phyloP scores from a whole-genome alignment of 2,888 invertebrate genomes.

The Drosophila koepferae region DNA sequence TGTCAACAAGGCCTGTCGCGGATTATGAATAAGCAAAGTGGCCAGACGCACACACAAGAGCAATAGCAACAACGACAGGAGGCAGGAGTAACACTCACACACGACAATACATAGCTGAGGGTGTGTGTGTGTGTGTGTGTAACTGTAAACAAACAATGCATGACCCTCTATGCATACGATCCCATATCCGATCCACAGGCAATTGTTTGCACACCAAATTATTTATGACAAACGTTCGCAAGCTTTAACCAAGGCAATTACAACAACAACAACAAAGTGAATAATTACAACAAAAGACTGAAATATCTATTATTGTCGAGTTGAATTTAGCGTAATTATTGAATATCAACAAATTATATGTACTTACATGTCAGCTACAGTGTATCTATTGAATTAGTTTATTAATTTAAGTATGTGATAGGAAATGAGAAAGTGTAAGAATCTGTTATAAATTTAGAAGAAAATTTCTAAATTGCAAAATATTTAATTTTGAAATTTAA shows the following conservation, averaged over 20 bases:
- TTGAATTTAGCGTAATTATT: background rate
- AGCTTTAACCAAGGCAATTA: constrained; percentile 19
- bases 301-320: background rate
- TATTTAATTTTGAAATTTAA: too few relatives aligned
- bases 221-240: constrained; percentile 39
- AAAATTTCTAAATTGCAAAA: too few relatives aligned
- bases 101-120: constrained; percentile 12
- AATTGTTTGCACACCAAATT: constrained; percentile 27
- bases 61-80: constrained; percentile 3
- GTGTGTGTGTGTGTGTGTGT: background rate
- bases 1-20: constrained; percentile 61
- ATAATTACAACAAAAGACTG: background rate
- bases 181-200: constrained; percentile 21
- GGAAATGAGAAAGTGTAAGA: too few relatives aligned
- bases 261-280: constrained; percentile 3
- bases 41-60: constrained; percentile 29
- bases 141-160: constrained; percentile 35
- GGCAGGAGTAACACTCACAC: constrained; percentile 1
- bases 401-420: background rate
- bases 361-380: background rate
- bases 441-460: too few relatives aligned
- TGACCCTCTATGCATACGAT: constrained; percentile 20
- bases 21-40: constrained; percentile 63
- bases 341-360: background rate
- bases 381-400: background rate